Base-by-base conservation (phyloP, 1,140 invertebrate genomes). In the Apis dorsata region DNA sequence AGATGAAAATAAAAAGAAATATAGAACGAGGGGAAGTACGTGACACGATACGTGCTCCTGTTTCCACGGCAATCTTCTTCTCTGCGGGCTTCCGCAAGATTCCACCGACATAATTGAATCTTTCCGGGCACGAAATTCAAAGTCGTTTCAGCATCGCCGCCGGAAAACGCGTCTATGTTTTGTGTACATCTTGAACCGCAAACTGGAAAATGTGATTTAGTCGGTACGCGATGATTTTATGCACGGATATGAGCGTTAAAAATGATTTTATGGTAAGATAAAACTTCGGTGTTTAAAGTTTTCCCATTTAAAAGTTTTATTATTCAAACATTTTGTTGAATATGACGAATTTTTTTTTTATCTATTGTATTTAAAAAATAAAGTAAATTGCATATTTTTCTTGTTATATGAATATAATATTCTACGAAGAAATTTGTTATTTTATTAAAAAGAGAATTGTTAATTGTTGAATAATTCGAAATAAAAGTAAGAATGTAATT, bases 21-120 rank as follows among this genome's bases (percentile, higher is more conserved):
- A 74, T 55, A 80, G 21, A 70, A 34, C n/a, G 49, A 44, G 49
- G 49, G 59, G 55, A 7, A 19, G 21, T 66, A 55, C 79, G 83
- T 70, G 76, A 63, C 53, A 65, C 60, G 70, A 21, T 79, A 83
- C 85, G 80, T 83, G 85, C 59, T 83, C 81, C 84, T 82, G 62
- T 63, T 24, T 13, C n/a, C 28, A n/a, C 34, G 17, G 12, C 0
- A 55, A 21, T 44, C 19, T 49, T 34, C 51, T 55, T 59, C 5
- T 13, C 70, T 13, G 62, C 44, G 62, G 19, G 44, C 63, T 70
- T 62, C 68, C 65, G 76, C 70, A 88, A 91, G 88, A 88, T 88
- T 88, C 85, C 88, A 86, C 85, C 83, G 83, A 81, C 84, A 87
- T 91, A 91, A 92, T 91, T 91, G 90, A 92, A 91, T 90, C 86